Evolutionary conservation across 2,113 vertebrate genomes (phyloP).

Genomic region (Callipepla californica): DNA sequence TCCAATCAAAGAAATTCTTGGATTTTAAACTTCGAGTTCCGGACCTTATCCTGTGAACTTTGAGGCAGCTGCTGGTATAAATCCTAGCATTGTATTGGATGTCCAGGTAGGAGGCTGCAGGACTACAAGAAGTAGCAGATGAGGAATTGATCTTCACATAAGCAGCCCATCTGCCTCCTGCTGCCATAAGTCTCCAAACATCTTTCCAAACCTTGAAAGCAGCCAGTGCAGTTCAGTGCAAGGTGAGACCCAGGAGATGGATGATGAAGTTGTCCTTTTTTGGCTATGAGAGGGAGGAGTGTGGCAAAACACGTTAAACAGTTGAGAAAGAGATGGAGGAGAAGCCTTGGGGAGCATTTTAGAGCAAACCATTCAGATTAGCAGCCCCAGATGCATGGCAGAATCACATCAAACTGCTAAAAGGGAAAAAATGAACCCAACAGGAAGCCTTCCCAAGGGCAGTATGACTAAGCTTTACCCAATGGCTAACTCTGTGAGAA

Average conservation of each 20-base stretch:
- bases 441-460: not conserved
- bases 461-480: accelerated
- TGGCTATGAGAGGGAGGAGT: not conserved
- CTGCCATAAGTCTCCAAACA: not conserved
- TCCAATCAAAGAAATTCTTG: not conserved
- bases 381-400: not conserved
- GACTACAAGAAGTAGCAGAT: not conserved
- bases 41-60: not conserved
- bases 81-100: not conserved
- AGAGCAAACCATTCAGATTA: not conserved
- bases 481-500: not conserved
- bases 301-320: not conserved
- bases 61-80: accelerated
- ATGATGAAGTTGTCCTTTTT: not conserved
- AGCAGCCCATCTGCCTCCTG: not conserved
- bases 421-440: not conserved
- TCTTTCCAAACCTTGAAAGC: not conserved
- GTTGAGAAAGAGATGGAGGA: not conserved
- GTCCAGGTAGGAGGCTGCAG: not conserved
- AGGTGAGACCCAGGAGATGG: too few relatives aligned
- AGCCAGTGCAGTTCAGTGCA: not conserved
- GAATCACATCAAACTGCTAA: not conserved
- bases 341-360: not conserved
- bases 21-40: not conserved
- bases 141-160: not conserved